Evolutionary conservation across 2,797 vertebrate species (phyloP), one percentile per base, ranked within the genome.

Genomic region (Halcyon badia): DNA sequence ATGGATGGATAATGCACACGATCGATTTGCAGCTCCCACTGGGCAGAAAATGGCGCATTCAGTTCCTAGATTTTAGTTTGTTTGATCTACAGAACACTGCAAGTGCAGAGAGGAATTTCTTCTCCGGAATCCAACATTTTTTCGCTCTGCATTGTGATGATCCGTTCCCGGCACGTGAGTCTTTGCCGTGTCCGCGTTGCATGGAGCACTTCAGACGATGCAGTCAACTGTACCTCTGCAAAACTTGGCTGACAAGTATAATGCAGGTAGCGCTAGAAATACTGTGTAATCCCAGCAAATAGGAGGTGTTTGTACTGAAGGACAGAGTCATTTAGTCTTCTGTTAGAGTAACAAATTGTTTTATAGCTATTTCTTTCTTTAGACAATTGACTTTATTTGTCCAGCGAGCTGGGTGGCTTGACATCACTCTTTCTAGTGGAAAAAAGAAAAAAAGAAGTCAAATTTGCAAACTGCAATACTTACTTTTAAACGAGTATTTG

Each of bases 21-120:
- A 87, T 92, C 93, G 25, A 89, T 95, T 80, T 85, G 80, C 90
- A 61, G 61, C 72, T 87, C 85, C 87, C 87, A 41, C 52, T 49
- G 94, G 80, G 83, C 83, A 83, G 41, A 88, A 91, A 89, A 88
- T 24, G 54, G 12, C 10, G 30, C 6, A 0, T 75, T 71, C 57
- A 2, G 20, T 83, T 89, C 51, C 61, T 52, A 37, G 77, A 4
- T 80, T 90, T 91, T 78, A 42, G 87, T 94, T 90, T 89, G 69
- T 73, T 92, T 90, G 73, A 89, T 75, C 41, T 84, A 30, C 62
- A 37, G 58, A 62, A 22, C 1, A 0, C 28, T 48, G 1, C 20
- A 25, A 44, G 19, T 5, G 26, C 6, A 1, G 73, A 28, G 42
- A 89, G 65, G 49, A 58, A 30, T 93, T 87, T 64, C 35, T 41